phyloP scores from a whole-genome alignment of 2,888 invertebrate genomes.

The Himalopsyche japonica region DNA sequence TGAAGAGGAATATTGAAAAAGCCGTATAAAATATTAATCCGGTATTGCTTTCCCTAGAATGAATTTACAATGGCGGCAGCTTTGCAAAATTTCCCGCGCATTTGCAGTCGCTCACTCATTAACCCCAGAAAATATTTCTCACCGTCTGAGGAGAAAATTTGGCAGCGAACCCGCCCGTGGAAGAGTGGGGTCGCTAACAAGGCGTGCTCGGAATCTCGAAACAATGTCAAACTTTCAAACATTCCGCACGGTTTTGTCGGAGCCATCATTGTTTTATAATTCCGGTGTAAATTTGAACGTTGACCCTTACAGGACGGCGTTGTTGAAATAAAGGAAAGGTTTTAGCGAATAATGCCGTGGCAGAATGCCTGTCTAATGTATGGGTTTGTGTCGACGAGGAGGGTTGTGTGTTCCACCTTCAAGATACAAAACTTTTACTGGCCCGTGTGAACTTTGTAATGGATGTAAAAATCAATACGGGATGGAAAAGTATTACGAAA shows the following conservation, averaged over 20 bases:
- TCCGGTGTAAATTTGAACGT: constrained; percentile 13
- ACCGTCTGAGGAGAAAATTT: not conserved
- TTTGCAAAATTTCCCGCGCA: not conserved
- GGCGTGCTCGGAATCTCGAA: constrained; percentile 14
- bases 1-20: too few relatives aligned
- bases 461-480: not conserved
- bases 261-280: constrained; percentile 9
- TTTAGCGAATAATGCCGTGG: not conserved
- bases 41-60: too few relatives aligned
- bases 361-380: not conserved
- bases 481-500: not conserved
- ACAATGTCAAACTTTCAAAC: constrained; percentile 18
- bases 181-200: constrained; percentile 4
- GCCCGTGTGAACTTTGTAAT: not conserved
- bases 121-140: constrained; percentile 5
- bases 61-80: not conserved
- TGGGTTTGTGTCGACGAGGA: not conserved
- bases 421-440: not conserved
- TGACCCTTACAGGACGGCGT: not conserved
- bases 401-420: not conserved
- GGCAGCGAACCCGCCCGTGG: not conserved
- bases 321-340: not conserved
- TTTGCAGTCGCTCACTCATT: constrained; percentile 1
- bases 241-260: constrained; percentile 9
- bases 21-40: too few relatives aligned